Evolutionary conservation across 2,113 vertebrate genomes (phyloP).

Genomic region (Paralichthys olivaceus): DNA sequence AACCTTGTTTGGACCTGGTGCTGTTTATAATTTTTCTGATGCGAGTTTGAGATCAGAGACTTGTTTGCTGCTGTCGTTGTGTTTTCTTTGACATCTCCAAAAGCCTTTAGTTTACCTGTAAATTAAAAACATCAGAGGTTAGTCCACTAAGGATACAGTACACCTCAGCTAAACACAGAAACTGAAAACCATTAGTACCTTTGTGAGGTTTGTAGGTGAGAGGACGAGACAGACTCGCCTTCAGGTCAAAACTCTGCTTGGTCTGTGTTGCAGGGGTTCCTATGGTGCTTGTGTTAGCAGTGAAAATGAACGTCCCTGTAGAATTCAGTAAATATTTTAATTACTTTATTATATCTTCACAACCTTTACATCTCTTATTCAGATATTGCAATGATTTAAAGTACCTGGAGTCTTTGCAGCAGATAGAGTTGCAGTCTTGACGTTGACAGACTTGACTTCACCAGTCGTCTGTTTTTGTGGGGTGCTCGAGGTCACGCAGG

Average conservation of each 20-base stretch:
- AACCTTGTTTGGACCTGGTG: conserved; percentile 88
- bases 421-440: conserved; percentile 31
- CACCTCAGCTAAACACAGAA: rapidly evolving
- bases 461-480: conserved; percentile 50
- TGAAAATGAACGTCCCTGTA: conserved; percentile 85
- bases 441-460: conserved; percentile 23
- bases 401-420: conserved; percentile 71
- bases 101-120: conserved; percentile 91
- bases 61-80: conserved; percentile 45
- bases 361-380: neutral
- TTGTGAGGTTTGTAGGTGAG: conserved; percentile 92
- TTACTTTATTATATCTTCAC: too few species aligned
- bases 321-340: neutral
- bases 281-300: conserved; percentile 65
- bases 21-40: conserved; percentile 88
- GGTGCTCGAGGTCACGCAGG: conserved; percentile 60
- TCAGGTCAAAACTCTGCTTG: conserved; percentile 89
- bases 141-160: neutral
- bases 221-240: conserved; percentile 92
- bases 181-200: conserved; percentile 39
- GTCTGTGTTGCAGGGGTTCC: conserved; percentile 83
- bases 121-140: neutral
- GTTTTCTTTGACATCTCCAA: conserved; percentile 86
- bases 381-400: neutral
- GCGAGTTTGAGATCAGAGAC: conserved; percentile 63